Conservation (phyloP, 2,888 invertebrate species). For the Nephrotoma guestfalica region DNA sequence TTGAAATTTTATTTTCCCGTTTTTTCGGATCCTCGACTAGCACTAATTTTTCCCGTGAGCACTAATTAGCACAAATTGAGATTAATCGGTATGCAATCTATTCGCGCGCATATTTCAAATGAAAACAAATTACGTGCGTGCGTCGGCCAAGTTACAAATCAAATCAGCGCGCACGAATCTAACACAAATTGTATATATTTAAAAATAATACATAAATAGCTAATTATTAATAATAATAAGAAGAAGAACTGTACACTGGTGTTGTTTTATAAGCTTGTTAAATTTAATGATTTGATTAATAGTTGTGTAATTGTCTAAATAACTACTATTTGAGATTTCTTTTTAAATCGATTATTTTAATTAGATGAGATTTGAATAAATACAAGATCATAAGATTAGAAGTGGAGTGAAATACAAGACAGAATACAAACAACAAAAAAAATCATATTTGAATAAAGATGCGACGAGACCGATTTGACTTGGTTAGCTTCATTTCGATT, state of each 20-base stretch:
- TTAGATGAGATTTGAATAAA: background rate
- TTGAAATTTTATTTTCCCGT: no score
- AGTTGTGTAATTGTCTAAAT: background rate
- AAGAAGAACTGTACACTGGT: no score
- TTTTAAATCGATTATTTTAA: background rate
- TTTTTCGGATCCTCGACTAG: no score
- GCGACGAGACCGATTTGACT: background rate
- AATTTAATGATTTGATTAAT: background rate
- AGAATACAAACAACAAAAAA: background rate
- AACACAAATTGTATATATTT: no score
- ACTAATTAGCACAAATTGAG: no score
- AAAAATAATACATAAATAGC: no score
- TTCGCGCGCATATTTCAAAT: background rate
- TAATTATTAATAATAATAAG: no score
- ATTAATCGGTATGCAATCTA: no score
- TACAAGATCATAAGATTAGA: background rate
- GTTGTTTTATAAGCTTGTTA: background rate
- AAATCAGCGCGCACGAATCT: no score
- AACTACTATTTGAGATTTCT: background rate
- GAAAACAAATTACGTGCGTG: no score
- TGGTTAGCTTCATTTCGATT: background rate
- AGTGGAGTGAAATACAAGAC: background rate
- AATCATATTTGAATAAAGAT: background rate
- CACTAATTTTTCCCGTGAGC: no score
- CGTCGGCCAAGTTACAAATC: no score